These are phyloP conservation scores for Corvus cornix DNA, from an alignment of 2,113 vertebrate genomes.

Conservation along the genomic window DNA sequence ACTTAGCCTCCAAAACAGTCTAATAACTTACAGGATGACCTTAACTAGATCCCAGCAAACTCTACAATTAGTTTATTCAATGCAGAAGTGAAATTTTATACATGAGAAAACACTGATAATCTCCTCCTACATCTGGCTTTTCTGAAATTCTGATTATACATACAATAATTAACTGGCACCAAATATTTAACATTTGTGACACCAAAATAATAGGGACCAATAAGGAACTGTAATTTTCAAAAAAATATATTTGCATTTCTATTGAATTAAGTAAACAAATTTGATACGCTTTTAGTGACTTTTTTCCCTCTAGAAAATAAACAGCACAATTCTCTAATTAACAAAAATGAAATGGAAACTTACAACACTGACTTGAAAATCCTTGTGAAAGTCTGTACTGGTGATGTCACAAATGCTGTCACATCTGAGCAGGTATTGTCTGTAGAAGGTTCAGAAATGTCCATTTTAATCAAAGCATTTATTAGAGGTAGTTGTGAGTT, in stretches of 20 bases:
- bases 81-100: neutral
- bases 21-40: neutral
- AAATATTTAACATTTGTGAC: slow-evolving; percentile 56
- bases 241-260: neutral
- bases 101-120: neutral
- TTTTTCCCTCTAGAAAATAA: neutral
- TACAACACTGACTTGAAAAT: slow-evolving; percentile 57
- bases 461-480: slow-evolving; percentile 49
- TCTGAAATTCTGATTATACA: neutral
- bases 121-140: neutral
- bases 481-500: neutral
- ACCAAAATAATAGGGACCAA: slow-evolving; percentile 15
- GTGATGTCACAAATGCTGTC: slow-evolving; percentile 61
- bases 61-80: neutral
- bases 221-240: neutral
- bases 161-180: neutral
- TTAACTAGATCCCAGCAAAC: neutral
- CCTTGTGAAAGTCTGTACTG: slow-evolving; percentile 58
- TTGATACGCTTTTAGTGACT: neutral
- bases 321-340: slow-evolving; percentile 23
- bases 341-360: slow-evolving; percentile 30
- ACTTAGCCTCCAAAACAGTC: neutral
- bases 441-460: slow-evolving; percentile 57
- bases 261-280: neutral
- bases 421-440: slow-evolving; percentile 40